These are phyloP conservation scores for Trimorus sp. DNA, from an alignment of 2,888 invertebrate genomes.

Conservation along the genomic window DNA sequence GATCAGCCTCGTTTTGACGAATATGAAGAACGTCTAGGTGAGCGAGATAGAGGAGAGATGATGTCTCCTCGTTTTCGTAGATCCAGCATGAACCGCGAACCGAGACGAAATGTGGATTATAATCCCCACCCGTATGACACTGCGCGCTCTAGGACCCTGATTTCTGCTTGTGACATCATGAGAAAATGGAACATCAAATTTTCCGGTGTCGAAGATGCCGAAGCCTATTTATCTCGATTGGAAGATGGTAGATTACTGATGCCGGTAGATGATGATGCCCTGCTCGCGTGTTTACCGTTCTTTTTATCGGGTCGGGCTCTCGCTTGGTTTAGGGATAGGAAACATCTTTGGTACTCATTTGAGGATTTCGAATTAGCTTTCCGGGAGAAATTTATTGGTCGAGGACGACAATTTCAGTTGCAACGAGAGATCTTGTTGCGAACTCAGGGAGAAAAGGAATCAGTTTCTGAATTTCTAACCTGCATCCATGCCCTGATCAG, in stretches of 20 bases:
- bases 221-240: not conserved
- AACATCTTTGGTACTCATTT: not conserved
- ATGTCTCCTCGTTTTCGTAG: too few species aligned
- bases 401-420: not conserved
- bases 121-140: too few species aligned
- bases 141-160: not conserved
- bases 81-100: not conserved
- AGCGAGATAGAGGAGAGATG: too few species aligned
- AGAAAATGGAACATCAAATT: not conserved
- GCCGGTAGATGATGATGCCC: not conserved
- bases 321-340: not conserved
- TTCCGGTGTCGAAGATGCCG: not conserved
- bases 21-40: too few species aligned
- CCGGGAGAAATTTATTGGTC: not conserved
- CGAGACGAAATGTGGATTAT: not conserved
- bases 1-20: too few species aligned
- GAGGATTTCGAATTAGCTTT: not conserved
- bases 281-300: conserved; percentile 5
- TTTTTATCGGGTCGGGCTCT: conserved; percentile 1
- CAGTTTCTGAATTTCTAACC: conserved; percentile 1
- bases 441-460: conserved; percentile 9
- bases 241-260: not conserved
- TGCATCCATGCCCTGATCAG: conserved; percentile 4
- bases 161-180: not conserved
- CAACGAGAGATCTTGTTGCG: conserved; percentile 2